Base-by-base conservation (phyloP, 2,888 invertebrate genomes). In the Drosophila nigritarsus region DNA sequence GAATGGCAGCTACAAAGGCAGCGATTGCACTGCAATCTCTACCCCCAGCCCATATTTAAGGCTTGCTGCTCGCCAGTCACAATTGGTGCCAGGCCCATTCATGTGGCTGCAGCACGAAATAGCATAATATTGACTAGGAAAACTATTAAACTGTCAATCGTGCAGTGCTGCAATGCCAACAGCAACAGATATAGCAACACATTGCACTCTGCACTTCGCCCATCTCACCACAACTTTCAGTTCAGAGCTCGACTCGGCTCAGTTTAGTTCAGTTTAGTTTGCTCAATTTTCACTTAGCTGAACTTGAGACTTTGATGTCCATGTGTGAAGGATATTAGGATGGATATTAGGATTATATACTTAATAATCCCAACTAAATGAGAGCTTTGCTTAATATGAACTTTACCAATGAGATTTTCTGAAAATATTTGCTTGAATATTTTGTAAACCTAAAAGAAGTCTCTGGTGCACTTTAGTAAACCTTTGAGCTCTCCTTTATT, bases 81-180 rank as follows among this genome's bases (percentile, higher is more conserved):
- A 73, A 58, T 51, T 73, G 56, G 29, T 70, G 59, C 54, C 55
- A 32, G 48, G 58, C 56, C 42, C 67, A 76, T 59, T 67, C 55
- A 66, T 67, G 76, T 68, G 75, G 78, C 64, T 70, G 70, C 75
- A 71, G 69, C 86, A 77, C 84, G 75, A 65, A 84, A 73, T 83
- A 66, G 71, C 81, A 83, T 78, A 80, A 83, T 82, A 86, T 82
- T 84, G 87, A 82, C 87, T 81, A 67, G 68, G 73, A 73, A 87
- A 87, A 82, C 87, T 87, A 86, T 86, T 87, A 84, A 83, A 74
- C 81, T 87, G 87, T 86, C 87, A 87, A 81, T 87, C 83, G 82
- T 55, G 56, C 54, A 55, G 59, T 32, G 56, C 60, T 53, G 32
- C 66, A 58, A 42, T 15, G 24, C 32, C 59, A 65, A 27, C 51